Conservation (phyloP, 23 tunicate species). For the Oikopleura dioica region DNA sequence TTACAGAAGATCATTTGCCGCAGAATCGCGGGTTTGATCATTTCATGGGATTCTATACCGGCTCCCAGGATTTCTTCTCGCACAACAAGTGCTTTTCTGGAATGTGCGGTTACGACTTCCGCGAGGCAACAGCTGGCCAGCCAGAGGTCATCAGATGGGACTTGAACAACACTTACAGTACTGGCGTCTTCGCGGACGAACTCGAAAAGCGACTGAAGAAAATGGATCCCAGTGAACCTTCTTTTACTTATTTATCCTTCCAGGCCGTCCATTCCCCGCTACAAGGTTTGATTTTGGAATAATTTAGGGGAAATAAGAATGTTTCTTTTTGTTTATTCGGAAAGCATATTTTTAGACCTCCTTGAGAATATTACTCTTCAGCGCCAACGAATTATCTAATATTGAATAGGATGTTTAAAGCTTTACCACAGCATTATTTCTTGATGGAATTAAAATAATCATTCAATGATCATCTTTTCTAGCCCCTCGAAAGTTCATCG, state of each 20-base stretch:
- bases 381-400: no score
- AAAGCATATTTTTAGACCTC: no score
- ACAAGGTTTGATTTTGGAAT: no score
- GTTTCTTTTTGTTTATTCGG: no score
- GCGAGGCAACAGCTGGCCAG: neutral
- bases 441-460: no score
- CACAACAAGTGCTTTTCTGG: slow-evolving; percentile 3
- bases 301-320: no score
- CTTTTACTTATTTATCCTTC: neutral
- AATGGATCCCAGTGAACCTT: neutral
- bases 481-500: slow-evolving; percentile 21
- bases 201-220: neutral
- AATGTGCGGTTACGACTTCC: slow-evolving; percentile 5
- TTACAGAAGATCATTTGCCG: neutral
- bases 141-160: slow-evolving; percentile 1
- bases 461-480: no score
- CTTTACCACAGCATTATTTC: no score
- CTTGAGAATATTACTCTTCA: no score
- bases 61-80: neutral
- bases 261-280: slow-evolving; percentile 11
- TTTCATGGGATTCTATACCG: slow-evolving; percentile 12
- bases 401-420: no score
- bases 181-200: neutral
- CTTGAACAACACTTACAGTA: neutral
- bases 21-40: slow-evolving; percentile 12